A percentile compares a stretch with the other conserved stretches of the same genome.
Conservation (phyloP, 2,888 invertebrate genomes). For the Polietes domitor region DNA sequence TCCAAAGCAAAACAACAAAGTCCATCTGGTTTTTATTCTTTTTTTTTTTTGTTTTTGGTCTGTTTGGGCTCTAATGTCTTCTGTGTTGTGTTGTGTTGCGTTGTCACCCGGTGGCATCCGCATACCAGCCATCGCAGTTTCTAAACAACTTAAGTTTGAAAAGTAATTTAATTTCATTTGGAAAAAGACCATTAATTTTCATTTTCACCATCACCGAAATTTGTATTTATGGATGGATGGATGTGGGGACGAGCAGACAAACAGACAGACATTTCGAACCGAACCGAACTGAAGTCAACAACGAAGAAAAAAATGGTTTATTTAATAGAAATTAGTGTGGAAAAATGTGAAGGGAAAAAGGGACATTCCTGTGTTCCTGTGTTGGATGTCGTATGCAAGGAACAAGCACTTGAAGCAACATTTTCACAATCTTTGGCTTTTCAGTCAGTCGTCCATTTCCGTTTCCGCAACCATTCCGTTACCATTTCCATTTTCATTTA, state of each 20-base stretch:
- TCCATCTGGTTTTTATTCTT: neutral
- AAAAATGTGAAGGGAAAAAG: neutral
- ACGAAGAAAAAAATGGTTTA: neutral
- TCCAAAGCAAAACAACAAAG: neutral
- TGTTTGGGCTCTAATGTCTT: neutral
- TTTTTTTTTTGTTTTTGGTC: too few species aligned
- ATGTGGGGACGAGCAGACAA: too few species aligned
- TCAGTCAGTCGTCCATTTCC: slow-evolving; percentile 1
- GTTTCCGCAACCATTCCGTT: neutral
- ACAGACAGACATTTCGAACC: neutral
- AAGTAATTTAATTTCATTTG: slow-evolving; percentile 53
- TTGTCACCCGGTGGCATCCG: neutral
- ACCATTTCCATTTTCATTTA: slow-evolving; percentile 20
- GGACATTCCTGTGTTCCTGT: neutral
- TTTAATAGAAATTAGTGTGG: neutral
- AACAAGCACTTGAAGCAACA: neutral
- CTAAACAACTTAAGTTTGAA: slow-evolving; percentile 17
- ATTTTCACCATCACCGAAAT: slow-evolving; percentile 42
- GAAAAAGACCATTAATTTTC: slow-evolving; percentile 55
- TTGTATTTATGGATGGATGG: slow-evolving; percentile 45
- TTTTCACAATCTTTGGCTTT: slow-evolving; percentile 13
- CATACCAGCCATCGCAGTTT: neutral
- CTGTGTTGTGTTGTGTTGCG: neutral
- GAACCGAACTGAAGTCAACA: neutral
- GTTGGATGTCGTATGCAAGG: neutral